A percentile compares a stretch with the other conserved stretches of the same genome.
phyloP scores from a whole-genome alignment of 2,797 vertebrate genomes.

The Apodemus agrarius region DNA sequence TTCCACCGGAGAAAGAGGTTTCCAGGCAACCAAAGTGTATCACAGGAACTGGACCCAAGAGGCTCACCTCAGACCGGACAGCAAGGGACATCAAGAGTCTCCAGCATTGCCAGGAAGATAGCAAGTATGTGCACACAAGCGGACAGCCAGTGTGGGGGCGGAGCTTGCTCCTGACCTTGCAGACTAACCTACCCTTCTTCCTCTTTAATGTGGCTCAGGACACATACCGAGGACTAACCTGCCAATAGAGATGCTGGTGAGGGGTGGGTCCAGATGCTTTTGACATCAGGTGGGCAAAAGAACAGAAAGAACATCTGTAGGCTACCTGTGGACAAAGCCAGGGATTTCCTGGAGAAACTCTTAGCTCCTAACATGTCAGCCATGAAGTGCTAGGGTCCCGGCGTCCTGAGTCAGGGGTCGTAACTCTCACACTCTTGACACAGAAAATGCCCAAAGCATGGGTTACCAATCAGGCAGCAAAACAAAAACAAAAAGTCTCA shows the following conservation, averaged over 20 bases:
- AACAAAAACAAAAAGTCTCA: not conserved
- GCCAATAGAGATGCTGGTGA: not conserved
- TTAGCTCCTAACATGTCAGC: not conserved
- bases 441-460: not conserved
- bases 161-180: not conserved
- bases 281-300: not conserved
- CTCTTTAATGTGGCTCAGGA: not conserved
- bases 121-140: not conserved
- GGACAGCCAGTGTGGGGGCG: not conserved
- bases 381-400: not conserved
- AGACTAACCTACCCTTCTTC: not conserved
- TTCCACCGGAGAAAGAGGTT: constrained; percentile 33
- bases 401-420: not conserved
- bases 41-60: not conserved
- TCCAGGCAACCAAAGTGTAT: constrained; percentile 15
- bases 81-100: not conserved
- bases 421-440: not conserved
- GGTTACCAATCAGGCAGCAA: constrained; percentile 38
- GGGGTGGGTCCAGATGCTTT: not conserved
- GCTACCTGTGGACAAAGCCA: not conserved
- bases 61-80: not conserved
- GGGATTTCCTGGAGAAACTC: constrained; percentile 13
- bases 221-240: not conserved
- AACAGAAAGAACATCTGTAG: not conserved
- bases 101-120: not conserved